A percentile compares a stretch with the other conserved stretches of the same genome.
These are phyloP conservation scores for Spea bombifrons DNA, from an alignment of 2,113 vertebrate genomes.

Conservation along the genomic window DNA sequence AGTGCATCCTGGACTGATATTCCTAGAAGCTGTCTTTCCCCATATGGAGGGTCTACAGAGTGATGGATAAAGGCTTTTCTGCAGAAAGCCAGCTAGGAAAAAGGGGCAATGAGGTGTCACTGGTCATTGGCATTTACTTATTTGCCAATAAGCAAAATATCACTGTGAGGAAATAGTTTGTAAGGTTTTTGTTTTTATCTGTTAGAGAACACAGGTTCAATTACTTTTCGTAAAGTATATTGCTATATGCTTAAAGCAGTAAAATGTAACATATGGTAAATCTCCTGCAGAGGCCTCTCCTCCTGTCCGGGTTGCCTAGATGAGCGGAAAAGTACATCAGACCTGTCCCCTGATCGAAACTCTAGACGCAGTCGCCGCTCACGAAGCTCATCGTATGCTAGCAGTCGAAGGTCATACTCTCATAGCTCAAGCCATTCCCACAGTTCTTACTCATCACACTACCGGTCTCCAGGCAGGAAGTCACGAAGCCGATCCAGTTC, in stretches of 20 bases:
- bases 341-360: constrained; percentile 54
- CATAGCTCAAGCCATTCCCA: constrained; percentile 68
- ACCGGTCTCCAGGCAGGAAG: constrained; percentile 65
- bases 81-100: too few relatives aligned
- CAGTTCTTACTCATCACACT: constrained; percentile 59
- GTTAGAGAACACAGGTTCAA: too few relatives aligned
- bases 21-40: too few relatives aligned
- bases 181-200: too few relatives aligned
- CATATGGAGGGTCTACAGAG: too few relatives aligned
- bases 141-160: too few relatives aligned
- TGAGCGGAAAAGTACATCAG: constrained; percentile 57
- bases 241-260: background rate
- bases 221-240: background rate
- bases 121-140: too few relatives aligned
- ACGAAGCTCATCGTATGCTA: constrained; percentile 64
- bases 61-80: too few relatives aligned
- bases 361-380: constrained; percentile 57
- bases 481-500: constrained; percentile 78
- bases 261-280: background rate
- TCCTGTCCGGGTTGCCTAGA: constrained; percentile 62
- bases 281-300: constrained; percentile 67
- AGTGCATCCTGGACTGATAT: too few relatives aligned
- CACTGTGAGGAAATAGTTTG: too few relatives aligned
- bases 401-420: constrained; percentile 63
- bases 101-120: too few relatives aligned